These are phyloP conservation scores for Ditula angustiorana DNA, from an alignment of 2,888 invertebrate species.

Conservation along the genomic window DNA sequence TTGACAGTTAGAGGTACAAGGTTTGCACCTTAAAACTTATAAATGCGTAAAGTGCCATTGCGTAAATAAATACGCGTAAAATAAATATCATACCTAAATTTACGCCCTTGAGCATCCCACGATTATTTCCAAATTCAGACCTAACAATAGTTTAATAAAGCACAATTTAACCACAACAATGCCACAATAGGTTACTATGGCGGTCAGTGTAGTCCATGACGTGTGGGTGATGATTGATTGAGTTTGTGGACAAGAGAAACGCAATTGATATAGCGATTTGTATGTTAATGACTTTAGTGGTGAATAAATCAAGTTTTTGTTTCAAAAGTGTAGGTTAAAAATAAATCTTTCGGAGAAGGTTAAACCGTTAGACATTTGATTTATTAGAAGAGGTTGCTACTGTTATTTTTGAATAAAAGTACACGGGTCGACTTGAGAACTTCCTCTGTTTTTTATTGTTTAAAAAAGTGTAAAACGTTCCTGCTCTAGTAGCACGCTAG, in stretches of 20 bases:
- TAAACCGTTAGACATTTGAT: conserved; percentile 11
- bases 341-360: background rate
- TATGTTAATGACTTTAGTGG: conserved; percentile 12
- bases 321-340: background rate
- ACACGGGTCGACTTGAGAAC: too few relatives aligned
- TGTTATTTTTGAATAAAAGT: background rate
- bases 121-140: background rate
- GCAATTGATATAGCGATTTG: conserved; percentile 24
- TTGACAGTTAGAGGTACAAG: too few relatives aligned
- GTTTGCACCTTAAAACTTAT: too few relatives aligned
- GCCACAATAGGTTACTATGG: conserved; percentile 26
- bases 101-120: background rate
- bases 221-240: conserved; percentile 38
- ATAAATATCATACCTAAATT: background rate
- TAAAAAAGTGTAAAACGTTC: too few relatives aligned
- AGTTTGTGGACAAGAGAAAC: conserved; percentile 21
- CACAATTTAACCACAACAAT: conserved; percentile 2
- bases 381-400: conserved; percentile 10
- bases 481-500: too few relatives aligned
- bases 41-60: too few relatives aligned
- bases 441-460: too few relatives aligned
- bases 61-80: too few relatives aligned
- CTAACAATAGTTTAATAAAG: background rate
- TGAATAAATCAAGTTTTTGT: conserved; percentile 19
- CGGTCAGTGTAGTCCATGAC: conserved; percentile 7